A percentile compares a stretch with the other conserved stretches of the same genome.
phyloP scores from a whole-genome alignment of 2,113 vertebrate genomes.

The Eidolon helvum region DNA sequence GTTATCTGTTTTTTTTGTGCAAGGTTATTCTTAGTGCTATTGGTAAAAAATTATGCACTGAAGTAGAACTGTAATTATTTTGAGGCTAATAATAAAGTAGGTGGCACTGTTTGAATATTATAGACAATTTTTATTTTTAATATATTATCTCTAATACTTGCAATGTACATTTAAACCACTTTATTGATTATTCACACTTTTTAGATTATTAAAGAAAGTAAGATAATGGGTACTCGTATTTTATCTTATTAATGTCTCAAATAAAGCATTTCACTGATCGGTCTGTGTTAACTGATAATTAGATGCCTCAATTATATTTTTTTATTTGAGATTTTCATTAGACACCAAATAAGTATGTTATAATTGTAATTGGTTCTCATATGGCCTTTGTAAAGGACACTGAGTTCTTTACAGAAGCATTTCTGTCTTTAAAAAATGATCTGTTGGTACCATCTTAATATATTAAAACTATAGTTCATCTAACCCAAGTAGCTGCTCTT shows the following conservation, averaged over 20 bases:
- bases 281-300: constrained; percentile 16
- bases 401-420: not conserved
- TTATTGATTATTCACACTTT: not conserved
- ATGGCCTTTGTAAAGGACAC: constrained; percentile 13
- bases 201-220: constrained; percentile 47
- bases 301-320: not conserved
- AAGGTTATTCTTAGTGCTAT: constrained; percentile 1
- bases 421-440: constrained; percentile 33
- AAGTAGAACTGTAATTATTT: constrained; percentile 33
- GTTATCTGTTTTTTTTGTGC: not conserved
- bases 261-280: constrained; percentile 38
- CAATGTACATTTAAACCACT: not conserved
- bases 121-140: not conserved
- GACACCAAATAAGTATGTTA: not conserved
- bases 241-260: constrained; percentile 46
- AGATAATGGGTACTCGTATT: not conserved
- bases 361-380: not conserved
- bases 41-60: not conserved
- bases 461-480: not conserved
- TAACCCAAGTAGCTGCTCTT: not conserved
- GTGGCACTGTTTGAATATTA: constrained; percentile 7
- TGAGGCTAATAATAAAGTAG: constrained; percentile 36
- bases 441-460: not conserved
- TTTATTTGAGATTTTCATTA: constrained; percentile 7
- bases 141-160: constrained; percentile 15